These are phyloP conservation scores for Eidolon dupreanum DNA, from an alignment of 2,797 vertebrate species.

Conservation along the genomic window DNA sequence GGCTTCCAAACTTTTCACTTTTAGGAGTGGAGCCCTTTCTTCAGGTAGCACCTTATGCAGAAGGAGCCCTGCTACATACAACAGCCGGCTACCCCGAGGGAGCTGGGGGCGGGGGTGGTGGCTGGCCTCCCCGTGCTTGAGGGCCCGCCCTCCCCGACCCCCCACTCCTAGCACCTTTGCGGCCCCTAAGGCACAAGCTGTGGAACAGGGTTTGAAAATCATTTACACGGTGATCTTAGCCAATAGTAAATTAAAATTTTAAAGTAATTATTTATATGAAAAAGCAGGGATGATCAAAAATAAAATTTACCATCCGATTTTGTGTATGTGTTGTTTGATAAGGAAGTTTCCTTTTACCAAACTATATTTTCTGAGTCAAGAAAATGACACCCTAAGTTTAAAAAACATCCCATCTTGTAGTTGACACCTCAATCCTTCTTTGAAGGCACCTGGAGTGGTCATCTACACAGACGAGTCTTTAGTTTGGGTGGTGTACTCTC, in stretches of 20 bases:
- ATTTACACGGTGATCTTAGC: background rate
- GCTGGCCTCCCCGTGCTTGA: background rate
- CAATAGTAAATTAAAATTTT: background rate
- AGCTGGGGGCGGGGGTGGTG: background rate
- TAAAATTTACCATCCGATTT: constrained; percentile 11
- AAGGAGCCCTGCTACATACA: background rate
- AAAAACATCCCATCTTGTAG: constrained; percentile 5
- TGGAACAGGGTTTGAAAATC: background rate
- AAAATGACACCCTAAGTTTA: constrained; percentile 28
- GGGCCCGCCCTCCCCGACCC: background rate
- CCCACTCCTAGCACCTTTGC: background rate
- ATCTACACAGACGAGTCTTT: constrained; percentile 54
- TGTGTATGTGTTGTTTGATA: background rate
- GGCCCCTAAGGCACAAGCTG: background rate
- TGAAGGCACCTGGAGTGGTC: constrained; percentile 53
- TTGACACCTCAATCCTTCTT: constrained; percentile 57
- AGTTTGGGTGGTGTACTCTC: constrained; percentile 53
- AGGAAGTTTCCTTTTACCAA: constrained; percentile 43
- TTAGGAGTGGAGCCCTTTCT: background rate
- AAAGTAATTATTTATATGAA: constrained; percentile 18
- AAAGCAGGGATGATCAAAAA: constrained; percentile 45
- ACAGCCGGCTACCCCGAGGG: background rate
- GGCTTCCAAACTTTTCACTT: background rate
- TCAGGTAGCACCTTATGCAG: background rate
- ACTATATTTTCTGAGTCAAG: constrained; percentile 48